Conservation (phyloP, 2,113 vertebrate species). For the Podarcis cretensis region DNA sequence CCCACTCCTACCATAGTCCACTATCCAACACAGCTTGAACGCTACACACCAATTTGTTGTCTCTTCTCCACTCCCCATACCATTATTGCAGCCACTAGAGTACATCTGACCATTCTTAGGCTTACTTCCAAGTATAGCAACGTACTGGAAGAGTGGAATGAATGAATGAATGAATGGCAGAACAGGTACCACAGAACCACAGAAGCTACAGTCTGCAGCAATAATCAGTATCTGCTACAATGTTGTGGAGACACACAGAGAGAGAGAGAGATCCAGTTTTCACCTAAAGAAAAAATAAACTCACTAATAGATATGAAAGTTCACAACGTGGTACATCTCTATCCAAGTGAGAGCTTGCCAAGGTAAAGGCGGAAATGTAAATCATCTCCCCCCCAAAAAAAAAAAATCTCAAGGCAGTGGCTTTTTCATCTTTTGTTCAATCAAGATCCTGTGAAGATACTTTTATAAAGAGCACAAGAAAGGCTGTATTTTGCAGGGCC, state of each 20-base stretch:
- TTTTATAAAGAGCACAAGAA: conserved; percentile 66
- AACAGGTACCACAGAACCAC: neutral
- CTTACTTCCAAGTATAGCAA: neutral
- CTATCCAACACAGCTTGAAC: neutral
- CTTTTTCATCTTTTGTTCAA: conserved; percentile 70
- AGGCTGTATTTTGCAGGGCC: conserved; percentile 54
- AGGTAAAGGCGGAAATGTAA: conserved; percentile 52
- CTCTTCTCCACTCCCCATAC: neutral
- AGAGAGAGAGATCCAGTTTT: neutral
- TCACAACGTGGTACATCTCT: conserved; percentile 41
- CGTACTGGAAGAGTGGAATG: neutral
- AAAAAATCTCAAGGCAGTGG: conserved; percentile 50
- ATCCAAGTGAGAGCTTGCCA: conserved; percentile 43
- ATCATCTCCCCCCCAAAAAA: conserved; percentile 41
- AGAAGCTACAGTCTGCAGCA: neutral
- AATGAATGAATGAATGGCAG: neutral
- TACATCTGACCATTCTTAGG: neutral
- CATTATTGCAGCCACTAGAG: neutral
- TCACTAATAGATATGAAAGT: conserved; percentile 13
- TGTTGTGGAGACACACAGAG: neutral
- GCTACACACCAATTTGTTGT: neutral
- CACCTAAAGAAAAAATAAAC: conserved; percentile 14
- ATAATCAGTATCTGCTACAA: neutral
- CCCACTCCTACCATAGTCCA: neutral
- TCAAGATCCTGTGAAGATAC: conserved; percentile 56